These are phyloP conservation scores for Aselliscus stoliczkanus DNA, from an alignment of 2,797 vertebrate species.

Conservation along the genomic window DNA sequence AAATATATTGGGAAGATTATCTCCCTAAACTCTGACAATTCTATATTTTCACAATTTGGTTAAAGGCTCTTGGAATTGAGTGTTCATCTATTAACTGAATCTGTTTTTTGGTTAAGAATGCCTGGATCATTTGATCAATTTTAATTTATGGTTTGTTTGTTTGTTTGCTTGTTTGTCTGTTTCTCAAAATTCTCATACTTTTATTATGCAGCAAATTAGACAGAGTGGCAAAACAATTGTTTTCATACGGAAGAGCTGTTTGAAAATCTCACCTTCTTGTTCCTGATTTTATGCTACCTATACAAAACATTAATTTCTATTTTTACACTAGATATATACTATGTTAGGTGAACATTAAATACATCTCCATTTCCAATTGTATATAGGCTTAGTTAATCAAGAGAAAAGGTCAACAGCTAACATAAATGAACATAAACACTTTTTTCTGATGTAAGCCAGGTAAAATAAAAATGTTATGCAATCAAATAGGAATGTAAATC, in stretches of 20 bases:
- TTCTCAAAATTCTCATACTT: neutral
- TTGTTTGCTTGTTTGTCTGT: neutral
- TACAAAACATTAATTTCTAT: neutral
- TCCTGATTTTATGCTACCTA: neutral
- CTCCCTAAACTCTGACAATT: neutral
- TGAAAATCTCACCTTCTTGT: neutral
- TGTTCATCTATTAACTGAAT: neutral
- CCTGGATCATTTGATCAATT: neutral
- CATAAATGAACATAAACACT: conserved; percentile 49
- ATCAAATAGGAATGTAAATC: neutral
- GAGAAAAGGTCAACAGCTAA: conserved; percentile 53
- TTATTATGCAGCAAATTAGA: neutral
- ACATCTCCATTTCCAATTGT: conserved; percentile 16
- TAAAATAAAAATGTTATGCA: conserved; percentile 19
- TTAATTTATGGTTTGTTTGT: neutral
- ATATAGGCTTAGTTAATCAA: conserved; percentile 39
- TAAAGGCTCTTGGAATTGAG: neutral
- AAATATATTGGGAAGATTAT: neutral
- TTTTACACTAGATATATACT: neutral
- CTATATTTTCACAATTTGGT: neutral
- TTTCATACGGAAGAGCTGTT: neutral
- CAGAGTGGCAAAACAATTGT: neutral
- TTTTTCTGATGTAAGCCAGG: neutral
- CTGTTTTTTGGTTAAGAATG: neutral
- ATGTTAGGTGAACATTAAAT: neutral